Base-by-base conservation (phyloP, 2,113 vertebrate genomes). In the Pangasianodon gigas region DNA sequence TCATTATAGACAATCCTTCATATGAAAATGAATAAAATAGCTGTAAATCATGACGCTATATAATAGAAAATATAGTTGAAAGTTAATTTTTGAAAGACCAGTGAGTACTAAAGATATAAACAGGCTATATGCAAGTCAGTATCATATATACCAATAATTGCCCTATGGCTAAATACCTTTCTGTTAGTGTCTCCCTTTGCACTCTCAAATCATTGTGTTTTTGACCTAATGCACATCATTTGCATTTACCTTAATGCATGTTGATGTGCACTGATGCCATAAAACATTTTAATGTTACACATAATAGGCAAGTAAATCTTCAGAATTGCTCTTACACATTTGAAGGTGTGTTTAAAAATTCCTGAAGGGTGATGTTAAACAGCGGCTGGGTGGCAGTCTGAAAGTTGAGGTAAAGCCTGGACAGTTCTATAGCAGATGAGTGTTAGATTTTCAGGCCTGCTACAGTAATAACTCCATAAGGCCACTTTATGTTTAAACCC, bases 401-500 rank as follows among this genome's bases (percentile, higher is more conserved):
- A 14, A 48, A 13, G 88, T 74, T 82, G 81, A 90, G 56, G 29
- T 88, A n/a, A 56, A 90, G 44, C 75, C 62, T 79, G 7, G 84
- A 90, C 84, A 86, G 60, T 87, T 85, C 77, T 74, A 24, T 86
- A 87, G 79, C 87, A 92, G 88, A 92, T 84, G 84, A 84, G 83
- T 86, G 91, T 89, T 84, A 89, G 77, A 88, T 86, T 88, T 83
- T 83, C 85, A 88, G 71, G n/a, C 48, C 87, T 82, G 60, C 71
- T 86, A 80, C 84, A 89, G 83, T 89, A 89, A 86, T 51, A 87
- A 87, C 85, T 87, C 87, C 56, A 85, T 88, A 88, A 90, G 87
- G 89, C 90, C 87, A 85, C 75, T 89, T 90, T 90, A 79, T 89
- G 84, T 71, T 82, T 84, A 90, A 90, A 92, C 91, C 89, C 80